Base-by-base conservation (phyloP, 64 coral and sea anemone species). In the Anthopleura sola region DNA sequence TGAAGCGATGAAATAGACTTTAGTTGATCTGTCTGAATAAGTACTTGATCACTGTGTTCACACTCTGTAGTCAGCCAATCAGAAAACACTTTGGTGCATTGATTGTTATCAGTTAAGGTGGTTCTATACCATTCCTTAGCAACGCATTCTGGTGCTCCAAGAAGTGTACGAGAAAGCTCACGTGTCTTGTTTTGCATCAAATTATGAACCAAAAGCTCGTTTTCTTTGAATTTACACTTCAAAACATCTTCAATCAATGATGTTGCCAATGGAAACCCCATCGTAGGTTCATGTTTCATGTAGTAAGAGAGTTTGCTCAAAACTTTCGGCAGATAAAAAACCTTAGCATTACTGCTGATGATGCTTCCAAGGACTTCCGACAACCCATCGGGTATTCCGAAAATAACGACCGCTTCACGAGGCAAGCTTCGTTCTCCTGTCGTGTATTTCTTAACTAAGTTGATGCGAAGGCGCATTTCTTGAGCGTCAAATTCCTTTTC, bases 181-280 rank as follows among this genome's bases (percentile, higher is more conserved):
- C n/a, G n/a, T n/a, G n/a, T n/a, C n/a, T n/a, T n/a, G n/a, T 62
- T n/a, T 26, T 62, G 21, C 58, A 62, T 77, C 31, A 34, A 37
- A 37, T 77, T 37, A 34, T 77, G 74, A 77, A 77, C 33, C 31
- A 77, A 77, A 29, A 39, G 18, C 74, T 77, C 74, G 37, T 77
- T 39, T 37, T 77, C 74, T 77, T 77, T 33, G 37, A 77, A 77
- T 6, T 36, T 77, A 34, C 74, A 77, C 31, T 17, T 77, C 16
- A 77, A 37, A 37, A 77, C 29, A 1, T 77, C 37, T 77, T 77
- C 74, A 37, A 77, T 14, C 31, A 77, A 34, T 6, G 31, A 33
- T 17, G 18, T 77, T 77, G 74, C 37, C 37, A 77, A 18, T 29
- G 74, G 74, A 77, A 77, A 37, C 74, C 32, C 74, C 5, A 77